Evolutionary conservation across 2,888 invertebrate species (phyloP), one percentile per base, ranked within the genome.

Genomic region (Eudemis profundana): DNA sequence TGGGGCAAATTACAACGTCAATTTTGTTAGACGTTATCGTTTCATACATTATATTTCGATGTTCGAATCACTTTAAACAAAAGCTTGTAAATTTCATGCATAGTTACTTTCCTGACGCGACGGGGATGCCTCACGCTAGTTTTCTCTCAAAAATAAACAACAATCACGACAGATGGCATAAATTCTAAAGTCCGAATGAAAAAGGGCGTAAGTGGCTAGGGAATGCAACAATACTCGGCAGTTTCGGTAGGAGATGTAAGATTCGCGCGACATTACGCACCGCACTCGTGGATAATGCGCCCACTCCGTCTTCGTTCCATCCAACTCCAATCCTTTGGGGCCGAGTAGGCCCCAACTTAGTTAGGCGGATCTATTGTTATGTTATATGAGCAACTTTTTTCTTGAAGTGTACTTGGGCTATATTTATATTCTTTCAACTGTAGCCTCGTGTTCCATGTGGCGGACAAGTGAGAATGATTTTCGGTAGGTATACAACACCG

Each of bases 271-370:
- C 64, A 59, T 60, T 65, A 53, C 47, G 47, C 49, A 36, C 36
- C 54, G 67, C 51, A 68, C 64, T 68, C 69, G 56, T 51, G 69
- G 77, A 76, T 82, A 80, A 82, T 79, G 81, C 77, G 74, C 75
- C 76, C 78, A 81, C 83, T 86, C 83, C 78, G 82, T 87, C 86
- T 86, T 87, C 84, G 85, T 87, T 87, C 82, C 79, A 69, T 87
- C 82, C 79, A 69, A 57, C 49, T 51, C 56, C 76, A 78, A 79
- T 79, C 77, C 81, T 76, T 76, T 70, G 77, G 78, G 79, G 84
- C 79, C 76, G 78, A 79, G 78, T 78, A 74, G 74, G 74, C 67
- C 70, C 72, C 72, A 73, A 75, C 71, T 72, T 70, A 72, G 73
- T 70, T 70, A 70, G 61, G 21, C 21, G 53, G 46, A 60, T 60